A percentile compares a stretch with the other conserved stretches of the same genome.
These are phyloP conservation scores for Marisa cornuarietis DNA, from an alignment of 1,140 invertebrate species.

Conservation along the genomic window DNA sequence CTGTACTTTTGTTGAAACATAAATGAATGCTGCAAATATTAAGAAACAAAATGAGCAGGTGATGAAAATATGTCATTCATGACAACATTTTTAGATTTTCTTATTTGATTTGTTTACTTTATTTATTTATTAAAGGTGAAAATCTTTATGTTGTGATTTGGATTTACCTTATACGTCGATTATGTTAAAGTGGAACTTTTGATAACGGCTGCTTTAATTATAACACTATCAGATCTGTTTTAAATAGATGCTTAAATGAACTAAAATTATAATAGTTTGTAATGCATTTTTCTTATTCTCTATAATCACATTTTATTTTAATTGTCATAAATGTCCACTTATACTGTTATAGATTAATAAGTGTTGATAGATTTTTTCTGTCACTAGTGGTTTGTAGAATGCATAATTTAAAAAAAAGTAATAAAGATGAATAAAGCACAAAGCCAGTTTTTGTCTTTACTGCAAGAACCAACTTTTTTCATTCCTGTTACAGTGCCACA, in stretches of 20 bases:
- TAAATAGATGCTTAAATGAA: not conserved
- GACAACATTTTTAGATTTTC: not conserved
- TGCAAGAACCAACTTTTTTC: not conserved
- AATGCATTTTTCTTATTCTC: not conserved
- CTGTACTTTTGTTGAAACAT: not conserved
- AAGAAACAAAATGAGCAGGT: not conserved
- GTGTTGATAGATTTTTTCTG: no score
- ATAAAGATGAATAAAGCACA: no score
- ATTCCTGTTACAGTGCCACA: constrained; percentile 25
- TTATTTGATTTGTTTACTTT: not conserved
- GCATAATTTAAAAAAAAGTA: not conserved
- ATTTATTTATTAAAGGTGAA: not conserved
- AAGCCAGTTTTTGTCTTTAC: not conserved
- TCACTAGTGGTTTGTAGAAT: not conserved
- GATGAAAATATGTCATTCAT: not conserved
- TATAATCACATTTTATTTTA: not conserved
- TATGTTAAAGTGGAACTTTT: not conserved
- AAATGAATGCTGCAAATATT: not conserved
- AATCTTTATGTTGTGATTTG: not conserved
- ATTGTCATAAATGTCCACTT: not conserved
- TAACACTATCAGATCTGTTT: not conserved
- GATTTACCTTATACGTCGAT: not conserved
- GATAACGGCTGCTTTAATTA: not conserved
- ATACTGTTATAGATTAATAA: not conserved
- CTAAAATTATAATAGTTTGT: not conserved